Evolutionary conservation across 2,888 invertebrate species (phyloP).

Genomic region (Geophilus truncorum): DNA sequence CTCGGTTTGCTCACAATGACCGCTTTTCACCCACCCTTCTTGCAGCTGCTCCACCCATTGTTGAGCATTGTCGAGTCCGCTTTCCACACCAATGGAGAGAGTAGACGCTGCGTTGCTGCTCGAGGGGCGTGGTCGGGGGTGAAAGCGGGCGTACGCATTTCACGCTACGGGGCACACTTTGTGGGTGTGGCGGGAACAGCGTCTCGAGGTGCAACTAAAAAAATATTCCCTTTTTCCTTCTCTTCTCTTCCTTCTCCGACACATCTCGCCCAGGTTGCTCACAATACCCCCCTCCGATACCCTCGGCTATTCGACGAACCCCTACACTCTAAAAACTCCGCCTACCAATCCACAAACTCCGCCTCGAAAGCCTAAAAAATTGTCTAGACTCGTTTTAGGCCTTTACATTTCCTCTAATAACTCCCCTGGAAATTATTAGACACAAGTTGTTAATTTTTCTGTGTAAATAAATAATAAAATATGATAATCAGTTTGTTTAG

Average conservation of each 20-base stretch:
- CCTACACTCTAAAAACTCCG: background rate
- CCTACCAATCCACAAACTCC: background rate
- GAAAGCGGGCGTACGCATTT: constrained; percentile 9
- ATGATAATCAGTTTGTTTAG: too few relatives aligned
- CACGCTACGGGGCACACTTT: constrained; percentile 25
- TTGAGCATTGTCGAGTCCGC: background rate
- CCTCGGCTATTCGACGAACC: background rate
- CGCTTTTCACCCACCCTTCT: background rate
- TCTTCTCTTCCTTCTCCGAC: background rate
- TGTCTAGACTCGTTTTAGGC: background rate
- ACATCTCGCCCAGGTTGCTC: background rate
- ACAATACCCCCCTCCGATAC: background rate
- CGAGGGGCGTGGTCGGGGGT: constrained; percentile 8
- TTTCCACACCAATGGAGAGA: constrained; percentile 20
- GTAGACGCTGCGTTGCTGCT: background rate
- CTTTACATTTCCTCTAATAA: too few relatives aligned
- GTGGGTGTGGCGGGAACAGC: constrained; percentile 16
- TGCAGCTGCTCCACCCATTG: constrained; percentile 14
- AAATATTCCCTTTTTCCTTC: background rate
- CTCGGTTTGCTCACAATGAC: background rate
- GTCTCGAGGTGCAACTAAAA: constrained; percentile 9
- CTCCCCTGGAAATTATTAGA: too few relatives aligned
- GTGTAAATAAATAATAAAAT: too few relatives aligned
- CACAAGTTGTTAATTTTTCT: too few relatives aligned
- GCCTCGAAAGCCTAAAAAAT: background rate